These are phyloP conservation scores for Aethina tumida DNA, from an alignment of 1,140 invertebrate genomes.

Conservation along the genomic window DNA sequence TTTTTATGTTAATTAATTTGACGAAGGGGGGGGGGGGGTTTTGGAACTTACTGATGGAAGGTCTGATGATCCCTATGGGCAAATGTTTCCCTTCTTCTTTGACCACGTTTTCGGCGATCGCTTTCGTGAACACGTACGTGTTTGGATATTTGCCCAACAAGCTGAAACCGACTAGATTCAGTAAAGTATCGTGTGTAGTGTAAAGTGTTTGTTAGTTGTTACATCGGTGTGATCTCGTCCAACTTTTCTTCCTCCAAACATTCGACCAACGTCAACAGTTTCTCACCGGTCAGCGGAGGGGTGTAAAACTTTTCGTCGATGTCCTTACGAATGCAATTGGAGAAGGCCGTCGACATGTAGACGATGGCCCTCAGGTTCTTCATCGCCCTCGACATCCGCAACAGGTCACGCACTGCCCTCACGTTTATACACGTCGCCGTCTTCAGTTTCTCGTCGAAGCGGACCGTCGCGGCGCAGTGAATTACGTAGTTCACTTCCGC, in stretches of 20 bases:
- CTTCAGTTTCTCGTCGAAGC: conserved; percentile 58
- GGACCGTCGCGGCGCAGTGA: conserved; percentile 58
- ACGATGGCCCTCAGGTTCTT: conserved; percentile 38
- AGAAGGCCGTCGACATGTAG: conserved; percentile 56
- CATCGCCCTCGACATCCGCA: conserved; percentile 56
- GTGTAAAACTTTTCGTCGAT: conserved; percentile 50
- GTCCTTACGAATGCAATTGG: conserved; percentile 42
- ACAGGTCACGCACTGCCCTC: conserved; percentile 49
- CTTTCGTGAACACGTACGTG: conserved; percentile 53
- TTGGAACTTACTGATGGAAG: conserved; percentile 45
- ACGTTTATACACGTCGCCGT: conserved; percentile 59
- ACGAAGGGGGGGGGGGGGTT: not conserved
- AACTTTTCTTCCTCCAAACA: conserved; percentile 37
- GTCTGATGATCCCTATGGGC: conserved; percentile 48
- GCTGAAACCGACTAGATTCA: conserved; percentile 19
- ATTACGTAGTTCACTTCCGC: conserved; percentile 44
- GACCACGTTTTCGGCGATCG: conserved; percentile 49
- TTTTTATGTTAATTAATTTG: too few relatives aligned
- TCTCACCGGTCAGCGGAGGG: conserved; percentile 40
- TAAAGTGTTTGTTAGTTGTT: conserved; percentile 8
- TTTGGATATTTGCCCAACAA: conserved; percentile 49
- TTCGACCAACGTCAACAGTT: conserved; percentile 41
- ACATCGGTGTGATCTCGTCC: conserved; percentile 52
- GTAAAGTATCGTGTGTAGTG: not conserved
- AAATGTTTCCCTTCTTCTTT: conserved; percentile 42